A percentile compares a stretch with the other conserved stretches of the same genome.
phyloP scores from a whole-genome alignment of 2,113 vertebrate species.

The Struthidea cinerea region DNA sequence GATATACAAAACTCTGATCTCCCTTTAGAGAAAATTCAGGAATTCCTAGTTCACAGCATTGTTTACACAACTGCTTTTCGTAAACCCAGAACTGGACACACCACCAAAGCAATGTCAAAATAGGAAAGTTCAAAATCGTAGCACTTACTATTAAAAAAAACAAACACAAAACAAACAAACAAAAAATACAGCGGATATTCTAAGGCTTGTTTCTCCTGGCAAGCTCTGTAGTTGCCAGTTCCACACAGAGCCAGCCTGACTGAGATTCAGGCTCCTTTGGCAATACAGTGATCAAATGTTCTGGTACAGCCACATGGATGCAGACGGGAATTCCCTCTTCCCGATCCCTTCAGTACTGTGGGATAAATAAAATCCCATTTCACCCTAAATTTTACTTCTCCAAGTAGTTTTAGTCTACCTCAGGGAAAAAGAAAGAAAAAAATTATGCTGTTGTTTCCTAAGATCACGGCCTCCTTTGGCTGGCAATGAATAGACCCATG shows the following conservation, averaged over 20 bases:
- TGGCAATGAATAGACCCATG: not conserved
- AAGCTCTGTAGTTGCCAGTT: not conserved
- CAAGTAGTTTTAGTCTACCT: not conserved
- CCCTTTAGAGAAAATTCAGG: not conserved
- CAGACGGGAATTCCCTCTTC: not conserved
- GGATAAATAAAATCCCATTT: not conserved
- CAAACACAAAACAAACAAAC: not conserved
- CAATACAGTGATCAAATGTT: not conserved
- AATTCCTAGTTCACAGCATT: not conserved
- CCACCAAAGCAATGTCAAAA: not conserved
- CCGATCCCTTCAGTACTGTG: rapidly evolving
- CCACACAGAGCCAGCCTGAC: not conserved
- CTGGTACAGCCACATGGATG: not conserved
- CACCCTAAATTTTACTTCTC: not conserved
- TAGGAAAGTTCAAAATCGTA: not conserved
- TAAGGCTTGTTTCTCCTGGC: not conserved
- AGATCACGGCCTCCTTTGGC: not conserved
- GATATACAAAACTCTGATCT: not conserved
- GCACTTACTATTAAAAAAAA: not conserved
- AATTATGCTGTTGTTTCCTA: not conserved
- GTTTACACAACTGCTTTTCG: not conserved
- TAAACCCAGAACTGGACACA: not conserved
- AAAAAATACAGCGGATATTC: not conserved
- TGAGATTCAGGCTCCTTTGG: not conserved
- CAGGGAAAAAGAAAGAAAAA: not conserved